These are phyloP conservation scores for Rhyacophila brunnea DNA, from an alignment of 1,140 invertebrate genomes.

Conservation along the genomic window DNA sequence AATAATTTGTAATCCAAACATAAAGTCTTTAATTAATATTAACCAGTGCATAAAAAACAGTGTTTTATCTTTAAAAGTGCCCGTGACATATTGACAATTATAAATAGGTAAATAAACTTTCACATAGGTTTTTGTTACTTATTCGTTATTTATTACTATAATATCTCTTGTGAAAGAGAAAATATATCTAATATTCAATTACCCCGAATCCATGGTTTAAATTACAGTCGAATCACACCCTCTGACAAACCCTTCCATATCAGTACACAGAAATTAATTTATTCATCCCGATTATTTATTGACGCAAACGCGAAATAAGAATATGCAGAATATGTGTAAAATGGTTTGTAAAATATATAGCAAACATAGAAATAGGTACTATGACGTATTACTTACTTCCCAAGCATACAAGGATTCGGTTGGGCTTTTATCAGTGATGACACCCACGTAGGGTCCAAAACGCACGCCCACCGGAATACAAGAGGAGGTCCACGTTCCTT, in stretches of 20 bases:
- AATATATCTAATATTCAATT: no score
- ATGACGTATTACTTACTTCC: neutral
- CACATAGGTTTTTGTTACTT: no score
- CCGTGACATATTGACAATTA: no score
- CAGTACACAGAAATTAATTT: neutral
- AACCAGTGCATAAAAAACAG: no score
- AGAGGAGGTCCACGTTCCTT: slow-evolving; percentile 45
- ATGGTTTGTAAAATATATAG: neutral
- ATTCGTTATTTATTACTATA: no score
- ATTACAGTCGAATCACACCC: neutral
- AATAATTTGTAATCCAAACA: no score
- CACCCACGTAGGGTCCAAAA: slow-evolving; percentile 48
- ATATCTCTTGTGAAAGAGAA: no score
- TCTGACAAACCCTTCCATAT: neutral
- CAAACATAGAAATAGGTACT: neutral
- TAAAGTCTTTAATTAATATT: no score
- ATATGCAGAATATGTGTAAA: neutral
- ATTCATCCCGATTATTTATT: neutral
- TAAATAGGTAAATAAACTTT: no score
- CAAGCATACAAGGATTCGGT: slow-evolving; percentile 22
- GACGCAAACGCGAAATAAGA: neutral
- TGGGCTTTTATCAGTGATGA: slow-evolving; percentile 19
- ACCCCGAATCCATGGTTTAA: neutral
- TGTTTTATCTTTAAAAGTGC: no score
- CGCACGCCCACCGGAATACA: slow-evolving; percentile 43